These are phyloP conservation scores for Ectropis crepuscularia DNA, from an alignment of 2,888 invertebrate species.

Conservation along the genomic window DNA sequence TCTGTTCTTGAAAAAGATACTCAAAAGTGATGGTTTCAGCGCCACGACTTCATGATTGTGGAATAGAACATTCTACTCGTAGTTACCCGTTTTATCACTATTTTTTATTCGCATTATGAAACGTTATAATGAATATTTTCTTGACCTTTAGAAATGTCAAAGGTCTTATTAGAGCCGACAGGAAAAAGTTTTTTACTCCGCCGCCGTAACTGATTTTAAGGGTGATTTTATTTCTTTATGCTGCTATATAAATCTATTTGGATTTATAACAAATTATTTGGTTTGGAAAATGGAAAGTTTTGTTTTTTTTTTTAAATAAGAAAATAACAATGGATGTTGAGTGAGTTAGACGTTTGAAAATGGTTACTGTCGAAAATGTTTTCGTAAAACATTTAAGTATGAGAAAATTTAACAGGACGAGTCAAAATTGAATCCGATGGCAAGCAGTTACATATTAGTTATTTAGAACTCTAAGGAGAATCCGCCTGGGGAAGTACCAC, in stretches of 20 bases:
- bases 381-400: too few relatives aligned
- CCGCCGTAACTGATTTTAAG: conserved; percentile 24
- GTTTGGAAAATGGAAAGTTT: conserved; percentile 7
- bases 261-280: conserved; percentile 23
- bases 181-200: conserved; percentile 24
- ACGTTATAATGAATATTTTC: conserved; percentile 3
- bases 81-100: neutral
- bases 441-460: too few relatives aligned
- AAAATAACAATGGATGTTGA: conserved; percentile 1
- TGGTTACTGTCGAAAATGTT: too few relatives aligned
- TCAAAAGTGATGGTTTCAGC: too few relatives aligned
- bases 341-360: neutral
- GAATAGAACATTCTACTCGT: too few relatives aligned
- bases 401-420: too few relatives aligned
- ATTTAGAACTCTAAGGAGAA: too few relatives aligned
- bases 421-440: too few relatives aligned
- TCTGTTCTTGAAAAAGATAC: too few relatives aligned
- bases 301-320: neutral
- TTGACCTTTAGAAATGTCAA: conserved; percentile 24
- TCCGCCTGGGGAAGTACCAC: too few relatives aligned
- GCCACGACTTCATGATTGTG: too few relatives aligned
- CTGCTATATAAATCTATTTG: conserved; percentile 27
- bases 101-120: neutral
- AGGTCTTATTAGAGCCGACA: conserved; percentile 14
- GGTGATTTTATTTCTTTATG: conserved; percentile 26